phyloP scores from a whole-genome alignment of 2,113 vertebrate genomes.

The Lophochroa leadbeateri region DNA sequence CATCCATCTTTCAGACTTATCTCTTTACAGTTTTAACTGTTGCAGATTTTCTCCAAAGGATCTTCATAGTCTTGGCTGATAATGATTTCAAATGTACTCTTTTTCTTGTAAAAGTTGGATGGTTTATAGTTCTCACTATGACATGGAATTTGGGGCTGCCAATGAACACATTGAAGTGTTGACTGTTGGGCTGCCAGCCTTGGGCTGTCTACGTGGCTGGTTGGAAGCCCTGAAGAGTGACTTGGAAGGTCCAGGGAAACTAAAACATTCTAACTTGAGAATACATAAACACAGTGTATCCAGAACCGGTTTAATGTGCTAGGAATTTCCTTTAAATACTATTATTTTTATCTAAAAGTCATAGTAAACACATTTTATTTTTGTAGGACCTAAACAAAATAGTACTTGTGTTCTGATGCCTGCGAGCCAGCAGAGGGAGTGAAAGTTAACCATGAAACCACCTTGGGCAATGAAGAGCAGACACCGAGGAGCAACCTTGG shows the following conservation, averaged over 20 bases:
- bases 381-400: not conserved
- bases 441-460: not conserved
- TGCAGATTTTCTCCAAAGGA: not conserved
- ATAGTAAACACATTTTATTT: not conserved
- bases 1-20: not conserved
- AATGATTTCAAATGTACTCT: not conserved
- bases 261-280: not conserved
- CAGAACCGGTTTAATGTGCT: not conserved
- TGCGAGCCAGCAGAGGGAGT: slow-evolving; percentile 60
- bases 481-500: not conserved
- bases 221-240: not conserved
- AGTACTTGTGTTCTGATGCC: not conserved
- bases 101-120: not conserved
- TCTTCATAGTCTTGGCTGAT: not conserved
- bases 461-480: not conserved
- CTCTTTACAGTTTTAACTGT: not conserved
- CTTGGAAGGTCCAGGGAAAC: not conserved
- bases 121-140: not conserved
- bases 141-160: not conserved
- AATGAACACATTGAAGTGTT: not conserved
- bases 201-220: rapidly evolving
- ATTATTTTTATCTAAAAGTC: not conserved
- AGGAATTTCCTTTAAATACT: not conserved
- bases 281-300: not conserved
- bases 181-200: not conserved